A percentile compares a stretch with the other conserved stretches of the same genome.
Conservation (phyloP, 2,888 invertebrate species). For the Polydrusus tereticollis region DNA sequence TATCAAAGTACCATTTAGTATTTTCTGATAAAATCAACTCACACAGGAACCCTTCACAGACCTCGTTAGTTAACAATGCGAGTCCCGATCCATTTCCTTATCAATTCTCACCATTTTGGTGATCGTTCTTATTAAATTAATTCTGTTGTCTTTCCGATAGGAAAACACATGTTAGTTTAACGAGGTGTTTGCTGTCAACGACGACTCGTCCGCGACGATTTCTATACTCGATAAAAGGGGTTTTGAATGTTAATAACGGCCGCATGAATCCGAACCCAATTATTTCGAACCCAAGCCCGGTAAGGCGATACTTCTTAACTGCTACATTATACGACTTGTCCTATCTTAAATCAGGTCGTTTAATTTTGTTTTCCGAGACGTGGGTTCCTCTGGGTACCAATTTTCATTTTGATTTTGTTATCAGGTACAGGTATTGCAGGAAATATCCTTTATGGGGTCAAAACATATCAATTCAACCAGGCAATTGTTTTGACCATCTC, state of each 20-base stretch:
- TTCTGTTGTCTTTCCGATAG: slow-evolving; percentile 26
- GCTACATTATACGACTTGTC: slow-evolving; percentile 37
- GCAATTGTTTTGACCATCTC: too few species aligned
- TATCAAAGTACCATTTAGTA: background rate
- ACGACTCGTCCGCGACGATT: slow-evolving; percentile 22
- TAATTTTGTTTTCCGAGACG: slow-evolving; percentile 33
- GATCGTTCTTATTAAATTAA: slow-evolving; percentile 34
- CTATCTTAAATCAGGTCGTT: slow-evolving; percentile 37
- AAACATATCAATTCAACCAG: too few species aligned
- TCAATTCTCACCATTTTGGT: slow-evolving; percentile 36
- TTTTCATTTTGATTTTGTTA: too few species aligned
- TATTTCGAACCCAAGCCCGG: slow-evolving; percentile 26
- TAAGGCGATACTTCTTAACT: slow-evolving; percentile 39
- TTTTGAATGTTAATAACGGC: slow-evolving; percentile 37
- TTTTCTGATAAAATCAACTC: background rate
- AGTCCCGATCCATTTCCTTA: slow-evolving; percentile 20
- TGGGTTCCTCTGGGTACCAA: slow-evolving; percentile 38
- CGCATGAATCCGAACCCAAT: slow-evolving; percentile 23
- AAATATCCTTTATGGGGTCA: too few species aligned
- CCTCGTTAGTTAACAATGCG: slow-evolving; percentile 29
- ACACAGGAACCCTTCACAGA: background rate
- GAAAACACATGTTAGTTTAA: slow-evolving; percentile 41
- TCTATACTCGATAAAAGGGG: slow-evolving; percentile 30
- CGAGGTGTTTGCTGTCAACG: slow-evolving; percentile 34
- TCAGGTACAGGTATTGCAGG: too few species aligned